Evolutionary conservation across 1,140 invertebrate genomes (phyloP), one percentile per base, ranked within the genome.

Genomic region (Octopus bimaculoides): DNA sequence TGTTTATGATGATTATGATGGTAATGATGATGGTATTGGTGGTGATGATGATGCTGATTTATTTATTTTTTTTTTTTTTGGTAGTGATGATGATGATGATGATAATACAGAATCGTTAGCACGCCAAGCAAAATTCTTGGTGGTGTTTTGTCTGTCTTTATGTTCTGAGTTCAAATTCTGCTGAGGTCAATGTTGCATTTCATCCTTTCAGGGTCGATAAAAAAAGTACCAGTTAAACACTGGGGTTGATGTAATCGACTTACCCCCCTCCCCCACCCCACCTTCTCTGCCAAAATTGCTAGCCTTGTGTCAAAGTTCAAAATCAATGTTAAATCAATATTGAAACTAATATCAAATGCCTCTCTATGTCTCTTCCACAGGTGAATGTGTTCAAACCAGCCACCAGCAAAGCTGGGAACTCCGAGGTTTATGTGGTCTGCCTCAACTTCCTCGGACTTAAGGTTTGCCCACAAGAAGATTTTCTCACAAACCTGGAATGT

Each of bases 351-450:
- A 66, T 14, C 3, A 66, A 66, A 66, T 66, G 12, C n/a, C n/a
- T 66, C 12, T 14, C n/a, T 66, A n/a, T 66, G 8, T 75, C 41
- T 74, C 12, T 77, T 14, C 83, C 84, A 8, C 77, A 91, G 89
- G 88, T 92, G 10, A 79, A 92, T 80, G 90, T 96, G 5, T 95
- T 94, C 83, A 99, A 99, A 89, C 97, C 97, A 9, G 94, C 93
- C 0, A 96, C 95, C 0, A 98, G 96, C 71, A 97, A 97, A 88
- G 93, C 95, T 86, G 97, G 97, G 12, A 99, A 98, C 89, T 98
- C 97, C 0, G 97, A 99, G 89, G 92, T 95, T 0, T 99, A 98
- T 89, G 91, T 97, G 0, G 91, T 98, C 12, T 96, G 95, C 87
- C 83, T 92, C n/a, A 90, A 91, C 17, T 96, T 93, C 86, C 90